phyloP scores from a whole-genome alignment of 2,113 vertebrate species.

The Bubo scandiacus region DNA sequence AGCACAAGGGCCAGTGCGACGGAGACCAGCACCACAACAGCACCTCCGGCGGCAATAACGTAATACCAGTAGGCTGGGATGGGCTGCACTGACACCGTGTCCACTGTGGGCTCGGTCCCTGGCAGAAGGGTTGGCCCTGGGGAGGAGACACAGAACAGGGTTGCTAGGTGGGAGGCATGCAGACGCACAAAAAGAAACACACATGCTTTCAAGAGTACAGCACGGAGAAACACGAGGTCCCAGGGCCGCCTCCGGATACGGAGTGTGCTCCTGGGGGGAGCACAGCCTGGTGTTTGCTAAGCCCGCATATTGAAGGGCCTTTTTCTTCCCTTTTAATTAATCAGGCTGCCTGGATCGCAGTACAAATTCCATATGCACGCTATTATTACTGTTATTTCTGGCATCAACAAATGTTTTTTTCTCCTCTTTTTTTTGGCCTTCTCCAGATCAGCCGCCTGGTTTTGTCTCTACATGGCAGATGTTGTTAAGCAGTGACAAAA shows the following conservation, averaged over 20 bases:
- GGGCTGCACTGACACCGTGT: conserved; percentile 94
- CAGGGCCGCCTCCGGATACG: not conserved
- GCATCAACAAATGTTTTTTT: conserved; percentile 41
- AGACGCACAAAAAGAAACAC: conserved; percentile 73
- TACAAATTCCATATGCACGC: conserved; percentile 54
- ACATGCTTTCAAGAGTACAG: conserved; percentile 70
- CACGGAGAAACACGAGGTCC: not conserved
- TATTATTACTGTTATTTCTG: conserved; percentile 60
- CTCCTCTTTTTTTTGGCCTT: conserved; percentile 21
- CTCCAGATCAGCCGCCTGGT: conserved; percentile 59
- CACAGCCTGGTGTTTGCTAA: conserved; percentile 12
- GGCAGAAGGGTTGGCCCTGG: conserved; percentile 95
- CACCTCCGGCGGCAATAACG: conserved; percentile 94
- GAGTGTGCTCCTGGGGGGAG: not conserved
- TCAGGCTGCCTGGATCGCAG: conserved; percentile 56
- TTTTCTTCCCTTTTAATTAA: conserved; percentile 60
- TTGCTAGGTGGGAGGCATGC: conserved; percentile 93
- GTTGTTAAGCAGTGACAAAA: conserved; percentile 70
- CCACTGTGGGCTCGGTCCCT: conserved; percentile 96
- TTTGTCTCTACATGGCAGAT: conserved; percentile 72
- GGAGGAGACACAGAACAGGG: conserved; percentile 96
- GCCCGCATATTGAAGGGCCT: conserved; percentile 18
- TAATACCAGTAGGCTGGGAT: conserved; percentile 98
- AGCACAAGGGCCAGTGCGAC: conserved; percentile 89
- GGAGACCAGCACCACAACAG: conserved; percentile 92